phyloP scores from a whole-genome alignment of 1,140 invertebrate species.

The Frieseomelitta varia region DNA sequence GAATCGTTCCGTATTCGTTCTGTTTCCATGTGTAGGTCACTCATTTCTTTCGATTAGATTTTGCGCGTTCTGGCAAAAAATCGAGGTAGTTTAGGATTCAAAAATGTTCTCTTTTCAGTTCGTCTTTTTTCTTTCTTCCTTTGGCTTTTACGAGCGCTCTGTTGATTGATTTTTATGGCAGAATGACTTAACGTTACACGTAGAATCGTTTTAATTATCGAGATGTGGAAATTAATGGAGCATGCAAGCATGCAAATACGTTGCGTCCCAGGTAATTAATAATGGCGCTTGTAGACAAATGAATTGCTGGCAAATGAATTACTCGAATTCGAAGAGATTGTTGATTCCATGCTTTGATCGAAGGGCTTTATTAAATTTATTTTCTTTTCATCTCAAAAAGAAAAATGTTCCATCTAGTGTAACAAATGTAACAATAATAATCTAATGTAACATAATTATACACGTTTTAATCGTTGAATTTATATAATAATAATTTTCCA shows the following conservation, averaged over 20 bases:
- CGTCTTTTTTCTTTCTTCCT: neutral
- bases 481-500: too few species aligned
- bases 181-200: neutral
- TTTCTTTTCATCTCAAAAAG: neutral
- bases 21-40: slow-evolving; percentile 49
- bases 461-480: too few species aligned
- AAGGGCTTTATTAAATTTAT: too few species aligned
- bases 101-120: too few species aligned
- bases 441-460: too few species aligned
- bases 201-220: slow-evolving; percentile 33
- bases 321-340: too few species aligned
- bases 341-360: neutral
- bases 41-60: slow-evolving; percentile 19
- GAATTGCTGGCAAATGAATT: neutral
- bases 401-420: neutral
- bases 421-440: too few species aligned
- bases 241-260: neutral
- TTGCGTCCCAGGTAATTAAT: slow-evolving; percentile 1
- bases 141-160: neutral
- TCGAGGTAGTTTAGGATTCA: too few species aligned
- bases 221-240: slow-evolving; percentile 31
- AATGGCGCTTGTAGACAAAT: neutral
- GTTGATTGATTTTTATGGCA: neutral
- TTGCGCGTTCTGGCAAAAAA: neutral
- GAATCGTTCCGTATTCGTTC: neutral